phyloP scores from a whole-genome alignment of 1,140 invertebrate species.

The Megalopta genalis region DNA sequence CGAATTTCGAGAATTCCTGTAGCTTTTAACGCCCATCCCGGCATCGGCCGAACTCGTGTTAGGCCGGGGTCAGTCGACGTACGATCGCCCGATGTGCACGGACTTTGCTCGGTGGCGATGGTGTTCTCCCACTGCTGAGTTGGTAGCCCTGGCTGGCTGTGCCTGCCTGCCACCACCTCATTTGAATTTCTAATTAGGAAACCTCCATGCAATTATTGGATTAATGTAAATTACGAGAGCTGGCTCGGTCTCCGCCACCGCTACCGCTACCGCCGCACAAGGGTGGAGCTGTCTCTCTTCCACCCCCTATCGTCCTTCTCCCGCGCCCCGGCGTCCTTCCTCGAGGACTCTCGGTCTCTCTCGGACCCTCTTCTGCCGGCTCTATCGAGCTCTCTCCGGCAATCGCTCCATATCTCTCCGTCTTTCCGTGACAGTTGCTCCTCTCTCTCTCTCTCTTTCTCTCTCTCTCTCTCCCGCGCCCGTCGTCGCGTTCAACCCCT shows the following conservation, averaged over 20 bases:
- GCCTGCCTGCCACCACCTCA: slow-evolving; percentile 86
- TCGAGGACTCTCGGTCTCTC: slow-evolving; percentile 20
- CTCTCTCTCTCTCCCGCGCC: slow-evolving; percentile 27
- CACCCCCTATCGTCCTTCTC: slow-evolving; percentile 50
- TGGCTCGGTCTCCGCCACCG: slow-evolving; percentile 82
- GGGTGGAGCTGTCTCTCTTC: slow-evolving; percentile 71
- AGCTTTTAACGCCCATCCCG: slow-evolving; percentile 64
- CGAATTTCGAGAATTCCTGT: slow-evolving; percentile 64
- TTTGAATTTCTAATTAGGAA: slow-evolving; percentile 95
- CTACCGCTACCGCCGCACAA: slow-evolving; percentile 76
- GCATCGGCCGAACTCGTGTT: slow-evolving; percentile 64
- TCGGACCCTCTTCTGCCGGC: slow-evolving; percentile 39
- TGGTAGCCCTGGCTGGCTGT: slow-evolving; percentile 80
- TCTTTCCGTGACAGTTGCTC: slow-evolving; percentile 37
- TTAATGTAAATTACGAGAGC: slow-evolving; percentile 95
- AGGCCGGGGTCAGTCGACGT: slow-evolving; percentile 66
- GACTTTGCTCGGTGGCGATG: slow-evolving; percentile 76
- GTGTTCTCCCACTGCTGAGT: slow-evolving; percentile 74
- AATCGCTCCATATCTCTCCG: slow-evolving; percentile 25
- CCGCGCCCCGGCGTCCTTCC: neutral
- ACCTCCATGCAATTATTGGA: slow-evolving; percentile 95
- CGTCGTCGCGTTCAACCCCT: slow-evolving; percentile 49
- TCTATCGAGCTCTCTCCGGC: slow-evolving; percentile 36
- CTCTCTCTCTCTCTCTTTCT: slow-evolving; percentile 25
- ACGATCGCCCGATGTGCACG: slow-evolving; percentile 67